These are phyloP conservation scores for Phycodurus eques DNA, from an alignment of 2,113 vertebrate species.

Conservation along the genomic window DNA sequence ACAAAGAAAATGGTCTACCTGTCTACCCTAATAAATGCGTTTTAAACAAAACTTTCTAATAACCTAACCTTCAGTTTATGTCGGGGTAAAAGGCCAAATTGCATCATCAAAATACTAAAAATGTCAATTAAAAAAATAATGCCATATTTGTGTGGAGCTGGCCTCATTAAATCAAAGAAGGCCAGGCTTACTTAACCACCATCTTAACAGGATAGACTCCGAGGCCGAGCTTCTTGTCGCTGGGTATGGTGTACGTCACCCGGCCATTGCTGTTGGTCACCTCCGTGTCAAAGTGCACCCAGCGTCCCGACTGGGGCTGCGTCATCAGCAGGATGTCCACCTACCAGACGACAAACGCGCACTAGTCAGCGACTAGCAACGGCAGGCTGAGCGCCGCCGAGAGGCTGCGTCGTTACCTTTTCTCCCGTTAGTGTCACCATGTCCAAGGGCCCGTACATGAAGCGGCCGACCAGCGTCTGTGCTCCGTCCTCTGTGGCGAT, in stretches of 20 bases:
- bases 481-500: constrained; percentile 88
- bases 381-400: background rate
- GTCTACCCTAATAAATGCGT: background rate
- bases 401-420: constrained; percentile 77
- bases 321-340: constrained; percentile 93
- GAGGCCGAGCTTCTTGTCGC: constrained; percentile 83
- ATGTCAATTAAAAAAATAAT: background rate
- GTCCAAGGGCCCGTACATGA: constrained; percentile 97
- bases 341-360: constrained; percentile 57
- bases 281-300: constrained; percentile 94
- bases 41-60: background rate
- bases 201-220: constrained; percentile 96
- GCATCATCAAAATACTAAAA: background rate
- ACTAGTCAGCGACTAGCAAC: background rate
- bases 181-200: constrained; percentile 87
- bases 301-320: constrained; percentile 88
- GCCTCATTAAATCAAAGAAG: background rate
- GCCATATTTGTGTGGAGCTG: background rate
- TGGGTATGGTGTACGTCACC: constrained; percentile 85
- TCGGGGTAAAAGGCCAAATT: background rate
- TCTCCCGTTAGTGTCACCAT: constrained; percentile 98
- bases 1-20: too few relatives aligned
- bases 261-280: constrained; percentile 92
- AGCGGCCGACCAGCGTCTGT: constrained; percentile 90
- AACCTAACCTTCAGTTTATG: background rate